Percentiles rank a stretch among this genome's conserved stretches.
Evolutionary conservation across 2,113 vertebrate genomes (phyloP).

Genomic region (Leptodactylus fuscus): DNA sequence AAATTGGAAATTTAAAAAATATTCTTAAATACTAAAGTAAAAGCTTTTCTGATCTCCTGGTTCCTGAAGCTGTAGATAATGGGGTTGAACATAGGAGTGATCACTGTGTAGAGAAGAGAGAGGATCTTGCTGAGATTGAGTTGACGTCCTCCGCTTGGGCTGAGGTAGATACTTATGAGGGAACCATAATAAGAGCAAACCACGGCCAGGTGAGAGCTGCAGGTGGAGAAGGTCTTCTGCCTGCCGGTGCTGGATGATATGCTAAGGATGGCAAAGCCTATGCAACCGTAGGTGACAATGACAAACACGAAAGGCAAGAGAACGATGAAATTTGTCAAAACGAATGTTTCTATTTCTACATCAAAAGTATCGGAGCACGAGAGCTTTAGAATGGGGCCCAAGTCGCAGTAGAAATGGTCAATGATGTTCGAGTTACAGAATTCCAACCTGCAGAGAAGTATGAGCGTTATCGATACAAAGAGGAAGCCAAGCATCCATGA

Average conservation of each 20-base stretch:
- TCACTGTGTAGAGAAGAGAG: no score
- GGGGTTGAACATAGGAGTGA: no score
- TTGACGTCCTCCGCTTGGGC: no score
- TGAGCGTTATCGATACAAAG: neutral
- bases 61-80: no score
- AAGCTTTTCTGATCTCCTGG: no score
- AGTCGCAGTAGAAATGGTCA: conserved; percentile 36
- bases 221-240: no score
- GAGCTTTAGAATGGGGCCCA: neutral
- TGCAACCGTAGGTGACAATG: neutral
- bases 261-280: conserved; percentile 1
- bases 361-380: conserved; percentile 21
- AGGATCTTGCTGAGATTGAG: no score
- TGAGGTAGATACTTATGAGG: conserved; percentile 11
- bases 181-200: conserved; percentile 13
- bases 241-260: neutral
- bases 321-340: neutral
- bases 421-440: neutral
- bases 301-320: conserved; percentile 7
- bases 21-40: no score
- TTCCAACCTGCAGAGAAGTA: neutral
- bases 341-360: neutral
- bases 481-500: neutral
- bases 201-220: neutral
- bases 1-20: no score